A percentile compares a stretch with the other conserved stretches of the same genome.
Conservation (phyloP, 2,888 invertebrate species). For the Crioceris asparagi region DNA sequence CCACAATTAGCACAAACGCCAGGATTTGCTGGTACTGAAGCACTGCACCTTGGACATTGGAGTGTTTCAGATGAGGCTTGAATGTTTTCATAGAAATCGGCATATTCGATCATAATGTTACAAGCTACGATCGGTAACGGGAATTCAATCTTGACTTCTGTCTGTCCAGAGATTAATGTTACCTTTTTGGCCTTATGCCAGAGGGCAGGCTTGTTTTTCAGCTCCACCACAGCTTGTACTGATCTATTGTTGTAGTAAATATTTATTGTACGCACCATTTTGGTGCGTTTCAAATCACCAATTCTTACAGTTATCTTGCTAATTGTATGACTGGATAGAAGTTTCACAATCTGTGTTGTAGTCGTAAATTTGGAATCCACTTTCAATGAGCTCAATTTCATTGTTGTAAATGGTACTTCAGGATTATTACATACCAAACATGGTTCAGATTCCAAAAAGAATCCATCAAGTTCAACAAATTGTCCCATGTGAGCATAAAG, state of each 20-base stretch:
- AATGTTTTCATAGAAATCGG: conserved; percentile 94
- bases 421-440: conserved; percentile 97
- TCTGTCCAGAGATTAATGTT: conserved; percentile 79
- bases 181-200: conserved; percentile 97
- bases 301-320: conserved; percentile 88
- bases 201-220: conserved; percentile 89
- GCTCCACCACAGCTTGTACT: conserved; percentile 93
- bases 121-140: conserved; percentile 95
- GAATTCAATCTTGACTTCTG: conserved; percentile 94
- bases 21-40: conserved; percentile 93
- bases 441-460: conserved; percentile 92
- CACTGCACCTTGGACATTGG: conserved; percentile 61
- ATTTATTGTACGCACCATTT: conserved; percentile 94
- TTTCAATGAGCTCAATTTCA: conserved; percentile 88
- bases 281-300: conserved; percentile 89
- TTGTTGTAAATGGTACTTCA: conserved; percentile 82
- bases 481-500: conserved; percentile 86
- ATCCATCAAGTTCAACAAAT: conserved; percentile 92
- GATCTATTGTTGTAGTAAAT: conserved; percentile 94
- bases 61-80: conserved; percentile 82
- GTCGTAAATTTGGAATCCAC: conserved; percentile 96
- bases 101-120: conserved; percentile 96
- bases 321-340: conserved; percentile 91
- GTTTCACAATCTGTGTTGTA: conserved; percentile 93
- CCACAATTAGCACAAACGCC: conserved; percentile 96